A percentile compares a stretch with the other conserved stretches of the same genome.
These are phyloP conservation scores for Pseudachorutes palmiensis DNA, from an alignment of 1,140 invertebrate species.

Conservation along the genomic window DNA sequence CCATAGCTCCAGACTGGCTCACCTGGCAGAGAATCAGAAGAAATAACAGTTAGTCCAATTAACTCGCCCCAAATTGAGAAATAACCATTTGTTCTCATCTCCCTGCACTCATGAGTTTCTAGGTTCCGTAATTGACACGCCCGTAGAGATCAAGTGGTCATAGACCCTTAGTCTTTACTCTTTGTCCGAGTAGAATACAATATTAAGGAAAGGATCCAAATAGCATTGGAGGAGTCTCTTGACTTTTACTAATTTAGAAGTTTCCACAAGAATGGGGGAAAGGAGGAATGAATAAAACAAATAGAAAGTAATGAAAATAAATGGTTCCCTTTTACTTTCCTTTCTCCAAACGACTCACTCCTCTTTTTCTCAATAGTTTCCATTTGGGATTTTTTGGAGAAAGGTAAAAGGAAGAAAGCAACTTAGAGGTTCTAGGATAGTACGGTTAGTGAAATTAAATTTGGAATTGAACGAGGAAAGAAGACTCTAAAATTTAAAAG, in stretches of 20 bases:
- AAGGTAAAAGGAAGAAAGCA: conserved; percentile 11
- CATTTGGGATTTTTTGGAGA: conserved; percentile 13
- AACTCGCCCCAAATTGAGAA: background rate
- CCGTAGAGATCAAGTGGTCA: conserved; percentile 19
- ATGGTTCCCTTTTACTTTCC: conserved; percentile 20
- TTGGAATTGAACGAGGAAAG: background rate
- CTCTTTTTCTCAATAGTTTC: background rate
- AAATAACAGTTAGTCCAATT: conserved; percentile 18
- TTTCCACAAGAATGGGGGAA: background rate
- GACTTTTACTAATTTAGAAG: conserved; percentile 1
- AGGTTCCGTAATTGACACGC: conserved; percentile 15
- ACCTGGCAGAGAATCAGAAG: conserved; percentile 25
- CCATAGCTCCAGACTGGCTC: conserved; percentile 17
- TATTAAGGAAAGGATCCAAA: background rate
- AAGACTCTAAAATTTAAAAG: background rate
- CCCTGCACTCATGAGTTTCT: background rate
- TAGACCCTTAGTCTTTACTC: too few relatives aligned
- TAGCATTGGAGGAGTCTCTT: background rate
- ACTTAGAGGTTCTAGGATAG: background rate
- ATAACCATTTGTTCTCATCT: conserved; percentile 11
- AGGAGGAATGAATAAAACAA: conserved; percentile 22
- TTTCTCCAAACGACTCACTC: conserved; percentile 10
- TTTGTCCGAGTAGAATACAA: background rate
- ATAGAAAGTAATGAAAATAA: conserved; percentile 32
- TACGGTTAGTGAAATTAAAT: conserved; percentile 13